Percentiles rank a stretch among this genome's conserved stretches.
phyloP scores from a whole-genome alignment of 2,797 vertebrate genomes.

The Parotocinclus haroldoi region DNA sequence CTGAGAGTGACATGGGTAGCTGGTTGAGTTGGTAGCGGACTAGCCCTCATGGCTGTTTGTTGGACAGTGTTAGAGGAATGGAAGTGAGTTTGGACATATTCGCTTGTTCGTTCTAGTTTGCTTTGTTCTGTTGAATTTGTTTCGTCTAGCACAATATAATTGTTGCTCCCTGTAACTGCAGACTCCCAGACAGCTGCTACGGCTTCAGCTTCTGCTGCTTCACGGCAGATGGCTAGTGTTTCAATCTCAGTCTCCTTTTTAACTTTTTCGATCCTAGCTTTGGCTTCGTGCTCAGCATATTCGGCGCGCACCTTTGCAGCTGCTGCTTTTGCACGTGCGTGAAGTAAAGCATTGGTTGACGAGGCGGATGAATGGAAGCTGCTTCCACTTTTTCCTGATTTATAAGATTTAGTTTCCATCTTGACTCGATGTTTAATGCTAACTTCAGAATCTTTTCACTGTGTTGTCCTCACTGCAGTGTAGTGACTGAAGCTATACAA shows the following conservation, averaged over 20 bases:
- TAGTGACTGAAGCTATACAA: too few species aligned
- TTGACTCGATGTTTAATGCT: constrained; percentile 18
- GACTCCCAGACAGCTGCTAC: constrained; percentile 30
- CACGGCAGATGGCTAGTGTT: constrained; percentile 19
- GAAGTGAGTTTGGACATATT: constrained; percentile 39
- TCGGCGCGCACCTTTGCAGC: constrained; percentile 25
- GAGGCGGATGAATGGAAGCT: constrained; percentile 8
- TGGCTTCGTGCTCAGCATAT: constrained; percentile 29
- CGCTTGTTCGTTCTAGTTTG: constrained; percentile 24
- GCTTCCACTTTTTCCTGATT: not conserved
- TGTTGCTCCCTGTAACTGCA: constrained; percentile 3
- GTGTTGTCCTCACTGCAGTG: not conserved
- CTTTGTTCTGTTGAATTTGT: constrained; percentile 4
- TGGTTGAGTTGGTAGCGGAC: not conserved
- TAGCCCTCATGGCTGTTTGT: too few species aligned
- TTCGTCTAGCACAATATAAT: not conserved
- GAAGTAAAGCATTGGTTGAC: too few species aligned
- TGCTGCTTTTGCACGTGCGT: constrained; percentile 37
- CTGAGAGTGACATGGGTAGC: not conserved
- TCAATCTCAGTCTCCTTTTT: constrained; percentile 35
- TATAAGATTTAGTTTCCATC: constrained; percentile 38
- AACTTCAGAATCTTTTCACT: constrained; percentile 16
- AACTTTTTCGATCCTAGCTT: constrained; percentile 35
- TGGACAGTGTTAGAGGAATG: too few species aligned
- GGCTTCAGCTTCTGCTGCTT: constrained; percentile 20